Evolutionary conservation across 2,888 invertebrate species (phyloP).

Genomic region (Eupithecia tripunctaria): DNA sequence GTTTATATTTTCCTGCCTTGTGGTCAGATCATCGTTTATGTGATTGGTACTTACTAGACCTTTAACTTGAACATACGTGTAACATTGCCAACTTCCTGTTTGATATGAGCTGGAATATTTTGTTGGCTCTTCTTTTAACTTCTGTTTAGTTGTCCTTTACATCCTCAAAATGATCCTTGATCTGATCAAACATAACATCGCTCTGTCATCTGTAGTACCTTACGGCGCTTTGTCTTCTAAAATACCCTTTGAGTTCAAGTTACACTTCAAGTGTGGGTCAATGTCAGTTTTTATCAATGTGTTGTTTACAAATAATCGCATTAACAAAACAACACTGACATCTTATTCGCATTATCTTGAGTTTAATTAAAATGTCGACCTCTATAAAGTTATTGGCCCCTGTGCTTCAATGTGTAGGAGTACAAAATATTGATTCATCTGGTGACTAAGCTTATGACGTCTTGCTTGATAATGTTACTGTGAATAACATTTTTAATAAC

Average conservation of each 20-base stretch:
- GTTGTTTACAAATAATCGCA: background rate
- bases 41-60: constrained; percentile 23
- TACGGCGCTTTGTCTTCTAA: background rate
- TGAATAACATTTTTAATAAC: constrained; percentile 48
- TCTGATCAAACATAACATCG: background rate
- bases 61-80: constrained; percentile 27
- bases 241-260: background rate
- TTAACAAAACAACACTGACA: constrained; percentile 5
- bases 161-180: background rate
- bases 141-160: background rate
- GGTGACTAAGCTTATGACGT: constrained; percentile 56
- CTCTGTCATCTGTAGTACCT: background rate
- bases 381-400: constrained; percentile 36
- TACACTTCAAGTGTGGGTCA: background rate
- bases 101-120: constrained; percentile 21
- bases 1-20: constrained; percentile 35
- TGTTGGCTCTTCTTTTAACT: background rate
- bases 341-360: constrained; percentile 20
- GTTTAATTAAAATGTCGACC: constrained; percentile 23
- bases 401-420: constrained; percentile 29
- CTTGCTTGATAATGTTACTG: constrained; percentile 50
- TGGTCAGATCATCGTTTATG: constrained; percentile 25
- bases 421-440: constrained; percentile 55
- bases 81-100: constrained; percentile 28
- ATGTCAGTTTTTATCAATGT: constrained; percentile 3